A percentile compares a stretch with the other conserved stretches of the same genome.
Evolutionary conservation across 2,888 invertebrate genomes (phyloP).

Genomic region (Phortica okadai): DNA sequence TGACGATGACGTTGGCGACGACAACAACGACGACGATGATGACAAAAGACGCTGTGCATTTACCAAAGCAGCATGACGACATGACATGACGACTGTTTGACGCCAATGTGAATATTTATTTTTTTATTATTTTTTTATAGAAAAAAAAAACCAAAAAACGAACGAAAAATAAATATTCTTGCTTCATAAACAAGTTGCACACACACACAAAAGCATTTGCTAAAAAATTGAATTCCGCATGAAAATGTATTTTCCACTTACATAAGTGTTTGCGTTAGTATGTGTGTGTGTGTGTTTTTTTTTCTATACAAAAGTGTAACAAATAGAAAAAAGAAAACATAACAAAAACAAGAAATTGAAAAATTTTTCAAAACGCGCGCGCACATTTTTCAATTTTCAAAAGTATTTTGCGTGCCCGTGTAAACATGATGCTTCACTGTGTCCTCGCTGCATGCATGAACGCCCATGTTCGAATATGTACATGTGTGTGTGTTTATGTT

Average conservation of each 20-base stretch:
- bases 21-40: not conserved
- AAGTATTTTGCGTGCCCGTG: slow-evolving; percentile 30
- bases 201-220: not conserved
- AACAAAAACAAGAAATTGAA: not conserved
- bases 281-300: slow-evolving; percentile 3
- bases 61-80: not conserved
- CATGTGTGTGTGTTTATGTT: not conserved
- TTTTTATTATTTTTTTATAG: not conserved
- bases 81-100: slow-evolving; percentile 27
- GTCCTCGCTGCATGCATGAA: not conserved
- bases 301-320: not conserved
- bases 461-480: not conserved
- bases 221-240: not conserved
- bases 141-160: not conserved
- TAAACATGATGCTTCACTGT: slow-evolving; percentile 6
- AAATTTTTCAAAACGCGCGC: not conserved
- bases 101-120: not conserved
- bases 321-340: not conserved
- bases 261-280: not conserved
- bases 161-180: not conserved
- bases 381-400: slow-evolving; percentile 31
- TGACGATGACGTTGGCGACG: slow-evolving; percentile 6
- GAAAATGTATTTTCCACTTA: not conserved
- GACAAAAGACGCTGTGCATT: not conserved
- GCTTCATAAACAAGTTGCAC: slow-evolving; percentile 18